Conservation (phyloP, 1,140 invertebrate species). For the Drosophila nebulosa region DNA sequence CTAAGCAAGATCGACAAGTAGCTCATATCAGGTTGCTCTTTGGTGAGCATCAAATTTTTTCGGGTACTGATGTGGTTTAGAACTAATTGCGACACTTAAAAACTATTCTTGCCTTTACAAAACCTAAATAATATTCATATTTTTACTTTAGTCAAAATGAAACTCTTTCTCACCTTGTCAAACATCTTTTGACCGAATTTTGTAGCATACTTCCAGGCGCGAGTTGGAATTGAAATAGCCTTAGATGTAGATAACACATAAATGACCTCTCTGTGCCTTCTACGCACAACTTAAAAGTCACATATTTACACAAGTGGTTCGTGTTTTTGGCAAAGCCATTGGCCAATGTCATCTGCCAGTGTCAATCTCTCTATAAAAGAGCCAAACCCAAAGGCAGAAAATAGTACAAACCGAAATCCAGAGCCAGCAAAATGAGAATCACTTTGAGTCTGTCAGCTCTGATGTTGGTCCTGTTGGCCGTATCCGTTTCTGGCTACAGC, state of each 20-base stretch:
- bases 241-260: neutral
- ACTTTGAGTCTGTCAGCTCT: conserved; percentile 16
- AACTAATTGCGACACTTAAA: too few species aligned
- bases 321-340: neutral
- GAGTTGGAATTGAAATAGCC: neutral
- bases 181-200: neutral
- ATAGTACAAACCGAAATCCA: neutral
- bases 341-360: conserved; percentile 13
- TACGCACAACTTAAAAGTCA: neutral
- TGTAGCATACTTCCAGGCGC: neutral
- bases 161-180: too few species aligned
- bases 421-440: conserved; percentile 26
- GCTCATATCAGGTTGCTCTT: too few species aligned
- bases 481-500: neutral
- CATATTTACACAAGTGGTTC: neutral
- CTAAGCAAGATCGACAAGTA: too few species aligned
- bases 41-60: too few species aligned
- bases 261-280: neutral
- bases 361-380: conserved; percentile 14
- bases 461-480: neutral
- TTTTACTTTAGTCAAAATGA: too few species aligned
- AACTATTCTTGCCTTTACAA: too few species aligned
- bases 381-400: neutral
- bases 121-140: too few species aligned
- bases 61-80: too few species aligned